Conservation (phyloP, 2,113 vertebrate genomes). For the Ondatra zibethicus region DNA sequence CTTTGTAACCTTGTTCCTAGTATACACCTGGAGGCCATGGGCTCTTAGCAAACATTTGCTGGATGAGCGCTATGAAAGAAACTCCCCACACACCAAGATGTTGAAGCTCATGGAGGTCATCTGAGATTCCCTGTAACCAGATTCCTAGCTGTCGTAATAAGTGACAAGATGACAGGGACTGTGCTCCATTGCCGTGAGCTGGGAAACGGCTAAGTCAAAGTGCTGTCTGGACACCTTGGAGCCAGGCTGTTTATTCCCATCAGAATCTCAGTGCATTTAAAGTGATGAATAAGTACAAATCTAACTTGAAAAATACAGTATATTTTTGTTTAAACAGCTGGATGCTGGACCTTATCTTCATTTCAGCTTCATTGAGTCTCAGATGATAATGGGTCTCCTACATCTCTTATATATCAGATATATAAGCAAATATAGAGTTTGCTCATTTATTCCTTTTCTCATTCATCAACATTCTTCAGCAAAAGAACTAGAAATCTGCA, state of each 20-base stretch:
- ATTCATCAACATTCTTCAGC: neutral
- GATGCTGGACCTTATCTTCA: neutral
- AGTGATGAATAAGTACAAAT: neutral
- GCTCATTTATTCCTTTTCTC: neutral
- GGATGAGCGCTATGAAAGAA: neutral
- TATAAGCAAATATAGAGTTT: neutral
- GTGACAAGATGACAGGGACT: neutral
- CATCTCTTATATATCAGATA: neutral
- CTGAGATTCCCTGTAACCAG: neutral
- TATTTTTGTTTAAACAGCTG: constrained; percentile 71
- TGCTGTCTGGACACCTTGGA: neutral
- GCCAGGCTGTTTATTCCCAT: constrained; percentile 37
- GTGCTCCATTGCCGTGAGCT: neutral
- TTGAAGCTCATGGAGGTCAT: neutral
- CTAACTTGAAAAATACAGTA: constrained; percentile 39
- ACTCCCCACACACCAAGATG: neutral
- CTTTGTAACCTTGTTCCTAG: neutral
- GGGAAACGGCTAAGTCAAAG: neutral
- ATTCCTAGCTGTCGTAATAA: neutral
- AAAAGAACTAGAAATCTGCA: neutral
- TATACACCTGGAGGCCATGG: accelerated
- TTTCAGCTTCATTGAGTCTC: neutral
- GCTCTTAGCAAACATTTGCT: neutral
- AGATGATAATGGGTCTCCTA: neutral
- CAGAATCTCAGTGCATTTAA: neutral